A percentile compares a stretch with the other conserved stretches of the same genome.
phyloP scores from a whole-genome alignment of 1,140 invertebrate genomes.

The Neodiprion fabricii region DNA sequence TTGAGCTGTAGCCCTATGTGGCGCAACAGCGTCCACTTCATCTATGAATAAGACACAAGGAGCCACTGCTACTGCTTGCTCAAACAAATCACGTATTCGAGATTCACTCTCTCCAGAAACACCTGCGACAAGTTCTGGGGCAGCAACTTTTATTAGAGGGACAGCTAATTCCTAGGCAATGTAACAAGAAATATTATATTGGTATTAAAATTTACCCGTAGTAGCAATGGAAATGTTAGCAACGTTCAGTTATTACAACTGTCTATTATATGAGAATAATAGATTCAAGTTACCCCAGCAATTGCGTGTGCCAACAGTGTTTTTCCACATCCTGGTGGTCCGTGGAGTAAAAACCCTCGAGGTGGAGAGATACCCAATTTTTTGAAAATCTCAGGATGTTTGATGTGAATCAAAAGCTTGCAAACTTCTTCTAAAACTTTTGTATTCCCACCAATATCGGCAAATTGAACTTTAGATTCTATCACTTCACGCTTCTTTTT shows the following conservation, averaged over 20 bases:
- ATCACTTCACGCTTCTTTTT: conserved; percentile 42
- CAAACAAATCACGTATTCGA: conserved; percentile 89
- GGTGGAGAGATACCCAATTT: conserved; percentile 82
- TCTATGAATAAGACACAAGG: conserved; percentile 94
- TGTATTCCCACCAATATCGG: conserved; percentile 78
- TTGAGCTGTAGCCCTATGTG: conserved; percentile 84
- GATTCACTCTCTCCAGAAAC: conserved; percentile 96
- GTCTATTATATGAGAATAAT: neutral
- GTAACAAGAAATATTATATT: conserved; percentile 25
- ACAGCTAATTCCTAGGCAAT: conserved; percentile 67
- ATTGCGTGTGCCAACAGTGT: conserved; percentile 91
- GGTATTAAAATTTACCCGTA: neutral
- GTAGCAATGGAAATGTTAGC: conserved; percentile 24
- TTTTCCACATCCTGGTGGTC: conserved; percentile 94
- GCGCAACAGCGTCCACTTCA: conserved; percentile 91
- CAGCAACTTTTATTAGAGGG: conserved; percentile 84
- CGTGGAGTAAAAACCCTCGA: conserved; percentile 86
- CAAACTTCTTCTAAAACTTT: conserved; percentile 78
- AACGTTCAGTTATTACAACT: conserved; percentile 38
- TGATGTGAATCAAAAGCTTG: conserved; percentile 82
- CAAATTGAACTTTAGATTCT: conserved; percentile 68
- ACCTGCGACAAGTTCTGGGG: conserved; percentile 92
- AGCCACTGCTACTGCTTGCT: conserved; percentile 75
- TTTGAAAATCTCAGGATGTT: conserved; percentile 82
- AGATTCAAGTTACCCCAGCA: conserved; percentile 75